A percentile compares a stretch with the other conserved stretches of the same genome.
These are phyloP conservation scores for Oreochromis grahami DNA, from an alignment of 2,797 vertebrate genomes.

Conservation along the genomic window DNA sequence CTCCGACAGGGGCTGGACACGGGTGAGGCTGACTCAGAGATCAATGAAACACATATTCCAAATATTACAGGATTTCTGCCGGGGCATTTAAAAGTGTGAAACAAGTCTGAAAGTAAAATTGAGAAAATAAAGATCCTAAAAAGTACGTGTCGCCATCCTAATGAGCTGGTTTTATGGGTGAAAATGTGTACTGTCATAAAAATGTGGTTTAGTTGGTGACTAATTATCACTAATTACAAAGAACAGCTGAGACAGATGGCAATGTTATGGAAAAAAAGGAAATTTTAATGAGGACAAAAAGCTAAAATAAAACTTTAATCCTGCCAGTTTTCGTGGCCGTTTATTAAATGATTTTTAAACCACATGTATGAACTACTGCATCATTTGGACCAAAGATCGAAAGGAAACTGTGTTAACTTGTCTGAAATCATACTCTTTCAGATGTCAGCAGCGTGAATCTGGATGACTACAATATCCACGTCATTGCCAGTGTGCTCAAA, in stretches of 20 bases:
- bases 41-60: not conserved
- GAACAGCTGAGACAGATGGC: not conserved
- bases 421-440: constrained; percentile 32
- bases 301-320: not conserved
- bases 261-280: not conserved
- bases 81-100: not conserved
- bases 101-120: not conserved
- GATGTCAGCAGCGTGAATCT: constrained; percentile 87
- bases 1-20: constrained; percentile 90
- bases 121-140: not conserved
- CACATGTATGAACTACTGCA: not conserved
- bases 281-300: not conserved
- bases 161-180: not conserved
- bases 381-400: not conserved
- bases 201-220: not conserved
- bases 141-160: not conserved
- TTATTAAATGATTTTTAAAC: not conserved
- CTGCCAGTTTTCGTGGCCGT: not conserved
- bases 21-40: constrained; percentile 62
- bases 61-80: not conserved
- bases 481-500: constrained; percentile 96
- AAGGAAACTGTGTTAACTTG: not conserved
- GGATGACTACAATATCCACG: constrained; percentile 96
- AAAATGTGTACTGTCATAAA: not conserved
- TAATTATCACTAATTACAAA: not conserved